These are phyloP conservation scores for Sigmodon hispidus DNA, from an alignment of 2,113 vertebrate species.

Conservation along the genomic window DNA sequence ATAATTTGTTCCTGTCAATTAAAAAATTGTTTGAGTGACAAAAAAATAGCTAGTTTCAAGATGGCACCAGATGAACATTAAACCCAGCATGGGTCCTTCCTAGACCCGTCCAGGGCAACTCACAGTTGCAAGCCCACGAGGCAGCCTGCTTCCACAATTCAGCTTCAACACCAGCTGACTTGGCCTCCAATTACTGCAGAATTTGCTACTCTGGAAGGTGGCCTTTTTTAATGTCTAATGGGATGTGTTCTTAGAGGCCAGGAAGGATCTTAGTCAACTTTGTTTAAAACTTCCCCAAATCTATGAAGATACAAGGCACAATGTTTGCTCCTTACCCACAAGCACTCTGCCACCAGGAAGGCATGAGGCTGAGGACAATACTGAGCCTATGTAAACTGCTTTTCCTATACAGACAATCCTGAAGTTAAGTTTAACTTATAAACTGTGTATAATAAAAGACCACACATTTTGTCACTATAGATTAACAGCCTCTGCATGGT, in stretches of 20 bases:
- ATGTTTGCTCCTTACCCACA: not conserved
- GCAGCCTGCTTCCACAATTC: not conserved
- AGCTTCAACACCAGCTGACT: not conserved
- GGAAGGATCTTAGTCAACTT: not conserved
- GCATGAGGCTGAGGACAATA: too few species aligned
- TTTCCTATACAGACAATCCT: not conserved
- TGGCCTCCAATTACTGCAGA: not conserved
- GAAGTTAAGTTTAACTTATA: not conserved
- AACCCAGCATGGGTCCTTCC: not conserved
- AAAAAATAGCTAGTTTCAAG: not conserved
- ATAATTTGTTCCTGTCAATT: not conserved
- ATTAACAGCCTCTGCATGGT: not conserved
- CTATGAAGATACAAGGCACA: not conserved
- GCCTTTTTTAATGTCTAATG: not conserved
- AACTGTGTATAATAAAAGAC: not conserved
- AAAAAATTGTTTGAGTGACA: not conserved
- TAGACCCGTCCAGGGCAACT: not conserved
- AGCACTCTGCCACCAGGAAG: not conserved
- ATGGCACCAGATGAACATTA: not conserved
- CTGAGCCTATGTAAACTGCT: not conserved
- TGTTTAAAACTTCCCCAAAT: not conserved
- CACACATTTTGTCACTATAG: not conserved
- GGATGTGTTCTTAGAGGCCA: not conserved
- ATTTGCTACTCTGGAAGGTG: not conserved
- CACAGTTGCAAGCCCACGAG: not conserved